phyloP scores from a whole-genome alignment of 2,797 vertebrate genomes.

The Molossus molossus region DNA sequence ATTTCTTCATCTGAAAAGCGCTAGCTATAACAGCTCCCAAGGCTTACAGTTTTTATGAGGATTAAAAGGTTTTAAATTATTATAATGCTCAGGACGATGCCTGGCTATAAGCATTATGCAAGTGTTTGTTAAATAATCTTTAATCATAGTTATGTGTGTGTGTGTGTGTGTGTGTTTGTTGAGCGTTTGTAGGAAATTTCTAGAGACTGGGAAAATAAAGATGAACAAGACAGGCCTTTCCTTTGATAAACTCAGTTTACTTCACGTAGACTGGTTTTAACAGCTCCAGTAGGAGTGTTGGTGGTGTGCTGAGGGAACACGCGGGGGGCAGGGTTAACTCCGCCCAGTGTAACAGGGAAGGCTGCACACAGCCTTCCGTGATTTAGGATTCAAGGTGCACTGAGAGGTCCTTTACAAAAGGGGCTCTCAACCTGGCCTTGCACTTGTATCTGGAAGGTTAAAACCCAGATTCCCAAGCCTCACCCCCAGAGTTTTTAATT shows the following conservation, averaged over 20 bases:
- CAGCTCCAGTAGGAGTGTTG: not conserved
- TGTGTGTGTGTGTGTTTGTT: not conserved
- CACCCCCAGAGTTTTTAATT: not conserved
- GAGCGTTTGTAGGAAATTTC: slow-evolving; percentile 22
- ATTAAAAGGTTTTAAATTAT: not conserved
- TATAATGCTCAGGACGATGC: not conserved
- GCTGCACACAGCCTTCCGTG: too few relatives aligned
- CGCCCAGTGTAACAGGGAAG: not conserved
- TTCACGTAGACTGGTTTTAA: not conserved
- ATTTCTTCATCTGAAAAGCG: not conserved
- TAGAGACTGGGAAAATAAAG: not conserved
- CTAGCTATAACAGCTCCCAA: too few relatives aligned
- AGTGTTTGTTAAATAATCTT: not conserved
- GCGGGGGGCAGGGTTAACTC: not conserved
- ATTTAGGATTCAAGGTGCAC: not conserved
- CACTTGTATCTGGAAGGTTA: not conserved
- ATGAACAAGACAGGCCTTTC: not conserved
- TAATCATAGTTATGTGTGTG: not conserved
- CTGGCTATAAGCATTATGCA: not conserved
- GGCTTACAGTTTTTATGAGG: not conserved
- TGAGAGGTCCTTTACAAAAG: not conserved
- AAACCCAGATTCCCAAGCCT: not conserved
- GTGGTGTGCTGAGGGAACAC: not conserved
- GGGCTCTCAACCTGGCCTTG: not conserved
- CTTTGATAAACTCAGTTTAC: not conserved